These are phyloP conservation scores for Holothuria glaberrima DNA, from an alignment of 35 echinoderm and acorn worm species.

Conservation along the genomic window DNA sequence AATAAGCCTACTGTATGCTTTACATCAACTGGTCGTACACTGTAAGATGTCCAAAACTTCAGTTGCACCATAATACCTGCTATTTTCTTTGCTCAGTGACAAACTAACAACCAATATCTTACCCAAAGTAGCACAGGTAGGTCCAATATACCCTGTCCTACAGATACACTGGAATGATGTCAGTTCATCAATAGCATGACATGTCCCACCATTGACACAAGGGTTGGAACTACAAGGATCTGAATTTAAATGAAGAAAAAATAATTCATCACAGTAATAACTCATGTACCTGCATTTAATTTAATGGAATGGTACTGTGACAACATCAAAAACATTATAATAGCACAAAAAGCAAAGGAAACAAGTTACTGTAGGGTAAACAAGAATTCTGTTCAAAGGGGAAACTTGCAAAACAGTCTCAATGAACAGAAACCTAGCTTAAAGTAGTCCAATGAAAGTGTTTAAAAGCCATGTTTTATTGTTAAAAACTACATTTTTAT, in stretches of 20 bases:
- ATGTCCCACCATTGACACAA: conserved; percentile 74
- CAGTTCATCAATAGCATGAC: conserved; percentile 51
- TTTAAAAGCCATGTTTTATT: too few relatives aligned
- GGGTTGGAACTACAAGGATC: conserved; percentile 63
- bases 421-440: too few relatives aligned
- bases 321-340: neutral
- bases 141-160: conserved; percentile 59
- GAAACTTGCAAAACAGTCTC: too few relatives aligned
- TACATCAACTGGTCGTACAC: too few relatives aligned
- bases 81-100: neutral
- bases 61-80: too few relatives aligned
- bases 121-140: conserved; percentile 30
- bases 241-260: neutral
- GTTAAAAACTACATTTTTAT: too few relatives aligned
- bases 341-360: too few relatives aligned
- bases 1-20: too few relatives aligned
- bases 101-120: neutral
- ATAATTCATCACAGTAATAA: neutral
- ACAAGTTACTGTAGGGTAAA: too few relatives aligned
- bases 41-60: too few relatives aligned
- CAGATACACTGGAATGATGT: conserved; percentile 67
- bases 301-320: neutral
- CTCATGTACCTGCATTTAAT: neutral
- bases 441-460: too few relatives aligned
- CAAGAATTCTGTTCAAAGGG: too few relatives aligned